These are phyloP conservation scores for Sinocyclocheilus maitianheensis DNA, from an alignment of 2,113 vertebrate species.

Conservation along the genomic window DNA sequence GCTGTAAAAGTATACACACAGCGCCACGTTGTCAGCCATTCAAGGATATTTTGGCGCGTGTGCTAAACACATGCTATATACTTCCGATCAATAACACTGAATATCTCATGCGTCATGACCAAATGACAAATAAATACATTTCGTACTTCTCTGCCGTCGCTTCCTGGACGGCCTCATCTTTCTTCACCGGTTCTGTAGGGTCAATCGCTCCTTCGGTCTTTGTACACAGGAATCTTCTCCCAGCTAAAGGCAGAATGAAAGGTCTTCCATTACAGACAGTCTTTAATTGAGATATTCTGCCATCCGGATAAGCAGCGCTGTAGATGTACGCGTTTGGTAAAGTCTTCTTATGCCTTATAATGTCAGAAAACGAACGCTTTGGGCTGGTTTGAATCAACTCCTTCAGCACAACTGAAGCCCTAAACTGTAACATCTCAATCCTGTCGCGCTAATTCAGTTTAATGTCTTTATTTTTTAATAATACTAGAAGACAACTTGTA, in stretches of 20 bases:
- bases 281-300: conserved; percentile 48
- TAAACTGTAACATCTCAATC: conserved; percentile 80
- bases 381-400: conserved; percentile 71
- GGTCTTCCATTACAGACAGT: conserved; percentile 51
- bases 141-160: conserved; percentile 70
- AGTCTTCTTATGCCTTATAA: conserved; percentile 58
- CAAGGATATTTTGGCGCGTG: neutral
- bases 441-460: conserved; percentile 58
- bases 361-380: conserved; percentile 64
- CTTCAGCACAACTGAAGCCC: conserved; percentile 72
- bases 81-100: neutral
- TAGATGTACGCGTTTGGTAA: conserved; percentile 52
- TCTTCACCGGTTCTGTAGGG: conserved; percentile 64
- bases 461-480: conserved; percentile 41
- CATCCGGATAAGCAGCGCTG: conserved; percentile 55
- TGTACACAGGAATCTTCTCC: conserved; percentile 65
- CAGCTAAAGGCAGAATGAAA: conserved; percentile 20
- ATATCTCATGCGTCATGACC: neutral
- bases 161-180: conserved; percentile 62
- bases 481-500: neutral
- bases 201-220: conserved; percentile 68
- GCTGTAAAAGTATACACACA: conserved; percentile 19
- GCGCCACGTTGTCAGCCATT: neutral
- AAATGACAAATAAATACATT: neutral
- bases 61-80: neutral